Evolutionary conservation across 2,113 vertebrate species (phyloP).

Genomic region (Coracopsis vasa): DNA sequence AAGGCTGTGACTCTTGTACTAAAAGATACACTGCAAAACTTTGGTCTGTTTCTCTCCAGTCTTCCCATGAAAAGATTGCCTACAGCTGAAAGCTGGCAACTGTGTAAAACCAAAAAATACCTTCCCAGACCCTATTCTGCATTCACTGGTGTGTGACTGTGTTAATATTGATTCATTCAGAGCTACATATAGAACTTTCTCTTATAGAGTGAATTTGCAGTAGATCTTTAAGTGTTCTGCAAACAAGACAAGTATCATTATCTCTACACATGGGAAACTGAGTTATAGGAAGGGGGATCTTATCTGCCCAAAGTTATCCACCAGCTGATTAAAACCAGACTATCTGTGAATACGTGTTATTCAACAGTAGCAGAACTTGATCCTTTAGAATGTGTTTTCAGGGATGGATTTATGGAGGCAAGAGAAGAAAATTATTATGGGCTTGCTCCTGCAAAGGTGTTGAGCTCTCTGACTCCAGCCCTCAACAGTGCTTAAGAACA

Average conservation of each 20-base stretch:
- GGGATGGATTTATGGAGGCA: neutral
- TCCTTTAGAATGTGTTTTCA: neutral
- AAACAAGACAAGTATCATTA: neutral
- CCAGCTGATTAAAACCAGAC: slow-evolving; percentile 8
- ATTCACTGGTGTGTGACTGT: neutral
- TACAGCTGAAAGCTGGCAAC: neutral
- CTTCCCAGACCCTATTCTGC: neutral
- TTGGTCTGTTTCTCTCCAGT: neutral
- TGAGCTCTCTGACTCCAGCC: neutral
- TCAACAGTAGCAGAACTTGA: neutral
- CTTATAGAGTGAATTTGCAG: neutral
- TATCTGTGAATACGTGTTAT: neutral
- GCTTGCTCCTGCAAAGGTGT: neutral
- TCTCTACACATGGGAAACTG: neutral
- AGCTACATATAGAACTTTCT: neutral
- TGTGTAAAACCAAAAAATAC: neutral
- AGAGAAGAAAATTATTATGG: neutral
- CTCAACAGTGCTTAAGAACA: neutral
- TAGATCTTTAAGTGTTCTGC: neutral
- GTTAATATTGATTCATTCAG: neutral
- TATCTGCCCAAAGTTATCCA: neutral
- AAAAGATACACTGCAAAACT: neutral
- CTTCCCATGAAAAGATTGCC: neutral
- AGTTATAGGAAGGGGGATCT: neutral
- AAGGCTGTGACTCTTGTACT: neutral